Percentiles rank a stretch among this genome's conserved stretches.
phyloP scores from a whole-genome alignment of 1,140 invertebrate genomes.

The Holotrichia oblita region DNA sequence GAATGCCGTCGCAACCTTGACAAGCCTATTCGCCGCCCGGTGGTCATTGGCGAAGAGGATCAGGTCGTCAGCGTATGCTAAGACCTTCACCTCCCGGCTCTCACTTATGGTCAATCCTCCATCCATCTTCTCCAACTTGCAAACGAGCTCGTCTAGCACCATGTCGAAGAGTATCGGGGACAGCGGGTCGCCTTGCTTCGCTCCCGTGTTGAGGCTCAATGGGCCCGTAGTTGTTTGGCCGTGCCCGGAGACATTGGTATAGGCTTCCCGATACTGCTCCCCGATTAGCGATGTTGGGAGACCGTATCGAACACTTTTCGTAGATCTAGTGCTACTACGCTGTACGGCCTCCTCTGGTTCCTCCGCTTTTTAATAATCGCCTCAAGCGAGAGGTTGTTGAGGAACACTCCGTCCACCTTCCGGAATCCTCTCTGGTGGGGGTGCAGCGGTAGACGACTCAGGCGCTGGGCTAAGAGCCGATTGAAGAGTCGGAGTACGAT shows the following conservation, averaged over 20 bases:
- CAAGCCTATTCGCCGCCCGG: neutral
- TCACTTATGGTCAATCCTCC: neutral
- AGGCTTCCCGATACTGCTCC: neutral
- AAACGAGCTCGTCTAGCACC: slow-evolving; percentile 60
- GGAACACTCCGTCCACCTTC: too few relatives aligned
- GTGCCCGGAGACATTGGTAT: neutral
- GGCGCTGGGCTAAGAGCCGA: too few relatives aligned
- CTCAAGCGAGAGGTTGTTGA: too few relatives aligned
- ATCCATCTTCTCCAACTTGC: neutral
- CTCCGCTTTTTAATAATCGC: too few relatives aligned
- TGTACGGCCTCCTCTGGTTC: too few relatives aligned
- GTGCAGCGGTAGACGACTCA: too few relatives aligned
- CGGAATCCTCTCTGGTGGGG: too few relatives aligned
- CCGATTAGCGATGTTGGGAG: too few relatives aligned
- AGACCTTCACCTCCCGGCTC: neutral
- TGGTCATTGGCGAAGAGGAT: slow-evolving; percentile 1
- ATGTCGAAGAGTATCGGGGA: slow-evolving; percentile 63
- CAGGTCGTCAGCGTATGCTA: neutral
- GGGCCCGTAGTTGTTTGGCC: too few relatives aligned
- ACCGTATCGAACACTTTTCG: too few relatives aligned
- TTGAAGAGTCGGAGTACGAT: too few relatives aligned
- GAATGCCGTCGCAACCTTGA: neutral
- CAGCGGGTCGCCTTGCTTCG: slow-evolving; percentile 64
- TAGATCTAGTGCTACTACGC: too few relatives aligned
- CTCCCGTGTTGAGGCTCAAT: slow-evolving; percentile 53